Evolutionary conservation across 2,888 invertebrate genomes (phyloP).

Genomic region (Melinaea marsaeus): DNA sequence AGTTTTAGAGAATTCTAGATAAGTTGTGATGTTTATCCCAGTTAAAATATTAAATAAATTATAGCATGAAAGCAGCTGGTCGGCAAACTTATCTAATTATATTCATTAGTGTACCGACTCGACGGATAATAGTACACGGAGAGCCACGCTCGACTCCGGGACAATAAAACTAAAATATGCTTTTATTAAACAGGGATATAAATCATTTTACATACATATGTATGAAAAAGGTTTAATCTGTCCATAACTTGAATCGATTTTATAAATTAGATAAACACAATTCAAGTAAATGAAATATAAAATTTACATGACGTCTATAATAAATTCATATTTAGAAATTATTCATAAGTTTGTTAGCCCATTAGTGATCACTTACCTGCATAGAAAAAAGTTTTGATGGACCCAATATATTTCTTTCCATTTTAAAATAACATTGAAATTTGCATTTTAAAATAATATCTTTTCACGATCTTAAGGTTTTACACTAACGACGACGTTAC

Average conservation of each 20-base stretch:
- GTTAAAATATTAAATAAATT: conserved; percentile 18
- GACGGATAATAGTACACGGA: conserved; percentile 20
- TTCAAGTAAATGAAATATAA: no score
- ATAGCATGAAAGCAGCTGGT: conserved; percentile 19
- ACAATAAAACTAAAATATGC: conserved; percentile 2
- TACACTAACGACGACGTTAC: conserved; percentile 1
- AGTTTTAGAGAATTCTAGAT: not conserved
- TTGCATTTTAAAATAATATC: conserved; percentile 7
- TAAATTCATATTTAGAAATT: no score
- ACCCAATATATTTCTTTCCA: conserved; percentile 14
- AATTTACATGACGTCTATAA: no score
- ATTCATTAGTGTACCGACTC: conserved; percentile 21
- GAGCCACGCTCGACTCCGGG: conserved; percentile 5
- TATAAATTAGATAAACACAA: no score
- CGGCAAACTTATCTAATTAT: conserved; percentile 26
- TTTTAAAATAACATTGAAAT: conserved; percentile 8
- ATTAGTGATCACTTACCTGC: not conserved
- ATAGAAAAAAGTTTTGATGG: conserved; percentile 8
- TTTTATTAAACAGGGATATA: not conserved
- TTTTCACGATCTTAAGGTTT: conserved; percentile 3
- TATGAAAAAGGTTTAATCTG: no score
- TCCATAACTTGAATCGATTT: no score
- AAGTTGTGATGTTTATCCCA: conserved; percentile 8
- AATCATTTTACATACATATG: no score
- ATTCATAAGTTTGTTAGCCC: no score